phyloP scores from a whole-genome alignment of 2,888 invertebrate genomes.

The Campoplex capitator region DNA sequence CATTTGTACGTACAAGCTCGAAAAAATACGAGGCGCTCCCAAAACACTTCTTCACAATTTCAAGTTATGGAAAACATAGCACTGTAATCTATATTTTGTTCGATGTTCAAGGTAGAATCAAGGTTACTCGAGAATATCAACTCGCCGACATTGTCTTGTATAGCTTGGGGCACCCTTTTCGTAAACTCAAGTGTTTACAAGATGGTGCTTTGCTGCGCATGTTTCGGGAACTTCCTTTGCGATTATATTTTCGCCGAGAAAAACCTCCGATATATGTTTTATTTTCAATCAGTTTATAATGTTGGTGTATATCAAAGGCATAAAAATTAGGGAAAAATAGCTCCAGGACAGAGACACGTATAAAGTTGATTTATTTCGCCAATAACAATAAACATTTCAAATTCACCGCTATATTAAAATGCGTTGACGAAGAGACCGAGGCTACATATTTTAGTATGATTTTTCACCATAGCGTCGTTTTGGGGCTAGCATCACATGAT shows the following conservation, averaged over 20 bases:
- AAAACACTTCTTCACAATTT: slow-evolving; percentile 1
- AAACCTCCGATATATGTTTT: neutral
- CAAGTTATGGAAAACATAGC: slow-evolving; percentile 13
- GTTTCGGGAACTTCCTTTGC: neutral
- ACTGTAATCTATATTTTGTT: neutral
- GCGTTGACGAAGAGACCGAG: neutral
- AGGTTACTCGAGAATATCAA: slow-evolving; percentile 18
- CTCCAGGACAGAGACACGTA: neutral
- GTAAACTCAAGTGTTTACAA: neutral
- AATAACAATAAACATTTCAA: slow-evolving; percentile 11
- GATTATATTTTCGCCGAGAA: neutral
- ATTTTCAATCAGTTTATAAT: neutral
- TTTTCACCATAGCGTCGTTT: neutral
- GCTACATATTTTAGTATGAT: neutral
- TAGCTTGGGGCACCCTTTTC: neutral
- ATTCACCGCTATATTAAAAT: neutral
- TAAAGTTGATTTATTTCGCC: neutral
- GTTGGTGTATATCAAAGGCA: neutral
- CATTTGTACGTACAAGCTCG: slow-evolving; percentile 1
- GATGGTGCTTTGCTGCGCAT: neutral
- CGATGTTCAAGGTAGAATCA: neutral
- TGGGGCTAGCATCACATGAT: slow-evolving; percentile 1
- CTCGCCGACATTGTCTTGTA: slow-evolving; percentile 18
- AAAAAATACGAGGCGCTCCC: neutral
- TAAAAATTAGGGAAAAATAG: neutral